Evolutionary conservation across 2,888 invertebrate species (phyloP), one percentile per base, ranked within the genome.

Genomic region (Dromius quadrimaculatus): DNA sequence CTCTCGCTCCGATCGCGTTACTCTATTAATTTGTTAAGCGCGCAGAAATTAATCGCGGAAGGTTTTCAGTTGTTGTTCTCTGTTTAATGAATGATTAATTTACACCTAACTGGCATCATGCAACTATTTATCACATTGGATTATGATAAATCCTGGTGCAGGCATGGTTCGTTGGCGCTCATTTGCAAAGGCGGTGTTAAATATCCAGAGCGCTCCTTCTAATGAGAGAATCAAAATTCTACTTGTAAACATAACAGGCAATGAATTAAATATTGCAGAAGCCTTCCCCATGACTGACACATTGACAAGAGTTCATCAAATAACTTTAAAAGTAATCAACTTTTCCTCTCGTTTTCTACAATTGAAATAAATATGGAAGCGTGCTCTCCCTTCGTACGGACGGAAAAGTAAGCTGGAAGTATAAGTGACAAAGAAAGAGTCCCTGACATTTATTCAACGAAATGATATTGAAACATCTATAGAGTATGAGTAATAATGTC

Each of bases 401-500:
- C 28, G 28, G 9, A 8, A 9, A 45, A 36, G 36, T 36, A 34
- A 34, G 19, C 23, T 20, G 17, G 32, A 59, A 59, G 59, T 36
- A 59, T 59, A 36, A 59, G n/a, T 20, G 47, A 47, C 20, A 47
- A 22, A 47, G 43, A 34, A 62, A 62, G 65, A 43, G 68, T 43
- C 59, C 68, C 32, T 68, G 68, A 68, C 68, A 68, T 68, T 68
- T 68, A 68, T 68, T 68, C 68, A 34, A 17, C 59, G 57, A 59
- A 68, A 68, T 68, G 59, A 59, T 68, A 68, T 68, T 68, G 68
- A 68, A 68, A 68, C 45, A 68, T 68, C 68, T 59, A 59, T 59
- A 68, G 59, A 68, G 59, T 66, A 66, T 57, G 66, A 70, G 62
- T 70, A 62, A 70, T 70, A 70, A 70, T 70, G 70, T 70, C 70